Percentiles rank a stretch among this genome's conserved stretches.
Evolutionary conservation across 1,140 invertebrate species (phyloP).

Genomic region (Trissolcus basalis): DNA sequence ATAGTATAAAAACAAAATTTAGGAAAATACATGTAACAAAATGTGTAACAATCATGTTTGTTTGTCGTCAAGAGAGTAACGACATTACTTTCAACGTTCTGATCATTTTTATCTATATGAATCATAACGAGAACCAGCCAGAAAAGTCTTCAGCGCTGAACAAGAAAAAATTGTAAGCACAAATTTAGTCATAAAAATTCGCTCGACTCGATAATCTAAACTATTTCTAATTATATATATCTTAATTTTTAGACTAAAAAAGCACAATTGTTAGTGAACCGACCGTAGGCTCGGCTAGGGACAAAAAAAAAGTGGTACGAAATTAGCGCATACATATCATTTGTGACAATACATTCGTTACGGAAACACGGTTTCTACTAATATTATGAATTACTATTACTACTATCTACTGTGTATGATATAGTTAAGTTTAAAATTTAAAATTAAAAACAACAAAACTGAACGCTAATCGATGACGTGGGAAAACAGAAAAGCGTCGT

Average conservation of each 20-base stretch:
- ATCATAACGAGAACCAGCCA: slow-evolving; percentile 46
- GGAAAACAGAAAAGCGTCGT: slow-evolving; percentile 25
- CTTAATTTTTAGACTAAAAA: slow-evolving; percentile 69
- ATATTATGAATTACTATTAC: slow-evolving; percentile 69
- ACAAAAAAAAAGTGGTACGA: slow-evolving; percentile 63
- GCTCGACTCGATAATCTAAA: slow-evolving; percentile 57
- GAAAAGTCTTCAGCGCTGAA: slow-evolving; percentile 66
- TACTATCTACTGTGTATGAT: slow-evolving; percentile 46
- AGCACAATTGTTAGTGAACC: slow-evolving; percentile 68
- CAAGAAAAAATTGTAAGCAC: slow-evolving; percentile 39
- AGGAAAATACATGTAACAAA: slow-evolving; percentile 51
- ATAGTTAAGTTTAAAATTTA: slow-evolving; percentile 52
- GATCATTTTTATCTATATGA: slow-evolving; percentile 41
- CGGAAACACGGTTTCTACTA: slow-evolving; percentile 75
- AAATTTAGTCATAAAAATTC: slow-evolving; percentile 63
- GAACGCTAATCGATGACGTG: slow-evolving; percentile 36
- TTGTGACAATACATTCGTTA: slow-evolving; percentile 76
- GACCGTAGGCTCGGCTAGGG: slow-evolving; percentile 61
- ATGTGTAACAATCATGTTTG: slow-evolving; percentile 14
- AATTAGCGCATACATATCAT: slow-evolving; percentile 77
- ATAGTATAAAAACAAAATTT: slow-evolving; percentile 19
- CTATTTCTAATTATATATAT: slow-evolving; percentile 55
- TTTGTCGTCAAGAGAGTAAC: slow-evolving; percentile 21
- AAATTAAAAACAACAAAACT: slow-evolving; percentile 10
- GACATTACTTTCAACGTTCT: neutral